Evolutionary conservation across 1,140 invertebrate genomes (phyloP).

Genomic region (Brachystomella parvula): DNA sequence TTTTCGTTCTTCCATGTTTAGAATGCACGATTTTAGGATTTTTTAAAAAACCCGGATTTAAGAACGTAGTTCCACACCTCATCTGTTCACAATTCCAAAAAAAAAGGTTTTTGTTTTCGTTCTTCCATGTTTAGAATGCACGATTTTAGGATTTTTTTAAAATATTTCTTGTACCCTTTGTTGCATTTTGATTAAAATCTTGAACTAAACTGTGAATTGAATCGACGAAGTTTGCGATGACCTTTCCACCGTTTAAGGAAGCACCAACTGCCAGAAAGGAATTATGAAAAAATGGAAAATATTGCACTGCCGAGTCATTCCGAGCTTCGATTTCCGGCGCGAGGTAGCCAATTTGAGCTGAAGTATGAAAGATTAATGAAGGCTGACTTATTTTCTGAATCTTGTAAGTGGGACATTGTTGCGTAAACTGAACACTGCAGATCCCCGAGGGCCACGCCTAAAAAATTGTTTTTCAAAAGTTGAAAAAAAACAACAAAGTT

Average conservation of each 20-base stretch:
- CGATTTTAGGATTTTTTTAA: too few species aligned
- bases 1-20: slow-evolving; percentile 10
- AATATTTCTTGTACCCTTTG: neutral
- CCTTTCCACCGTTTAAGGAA: slow-evolving; percentile 79
- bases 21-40: too few species aligned
- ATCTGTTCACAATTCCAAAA: slow-evolving; percentile 45
- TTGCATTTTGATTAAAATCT: slow-evolving; percentile 1
- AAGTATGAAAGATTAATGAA: slow-evolving; percentile 82
- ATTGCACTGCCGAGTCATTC: slow-evolving; percentile 17
- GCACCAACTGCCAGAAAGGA: slow-evolving; percentile 73
- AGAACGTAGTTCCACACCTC: slow-evolving; percentile 71
- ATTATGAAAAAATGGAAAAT: slow-evolving; percentile 43
- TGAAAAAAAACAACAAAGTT: too few species aligned
- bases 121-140: slow-evolving; percentile 6
- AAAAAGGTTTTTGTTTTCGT: slow-evolving; percentile 10
- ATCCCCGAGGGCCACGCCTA: slow-evolving; percentile 66
- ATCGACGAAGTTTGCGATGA: slow-evolving; percentile 69
- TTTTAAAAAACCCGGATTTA: too few species aligned
- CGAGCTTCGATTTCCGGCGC: slow-evolving; percentile 40
- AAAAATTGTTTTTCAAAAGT: slow-evolving; percentile 22
- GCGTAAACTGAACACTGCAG: slow-evolving; percentile 74
- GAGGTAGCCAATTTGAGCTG: slow-evolving; percentile 72
- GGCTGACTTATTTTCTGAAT: slow-evolving; percentile 52
- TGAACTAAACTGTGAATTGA: slow-evolving; percentile 61
- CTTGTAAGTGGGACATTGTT: slow-evolving; percentile 40